A percentile compares a stretch with the other conserved stretches of the same genome.
Evolutionary conservation across 1,140 invertebrate genomes (phyloP).

Genomic region (Brachionus angularis): DNA sequence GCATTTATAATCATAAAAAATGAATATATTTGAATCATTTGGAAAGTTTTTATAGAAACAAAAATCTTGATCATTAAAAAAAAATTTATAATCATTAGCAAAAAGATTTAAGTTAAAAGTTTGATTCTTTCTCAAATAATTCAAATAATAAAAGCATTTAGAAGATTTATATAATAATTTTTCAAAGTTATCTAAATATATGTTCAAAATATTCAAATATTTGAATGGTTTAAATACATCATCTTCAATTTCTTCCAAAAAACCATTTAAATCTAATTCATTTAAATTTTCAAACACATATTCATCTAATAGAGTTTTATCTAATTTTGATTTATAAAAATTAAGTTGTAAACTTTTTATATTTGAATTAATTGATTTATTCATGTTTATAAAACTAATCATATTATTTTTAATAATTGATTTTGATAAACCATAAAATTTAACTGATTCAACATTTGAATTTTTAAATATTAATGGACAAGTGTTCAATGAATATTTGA

Average conservation of each 20-base stretch:
- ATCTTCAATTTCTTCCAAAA: slow-evolving; percentile 15
- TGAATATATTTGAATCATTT: not conserved
- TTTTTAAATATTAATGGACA: slow-evolving; percentile 3
- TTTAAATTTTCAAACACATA: not conserved
- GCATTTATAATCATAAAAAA: not conserved
- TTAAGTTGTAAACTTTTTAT: not conserved
- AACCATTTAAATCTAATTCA: not conserved
- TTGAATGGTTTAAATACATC: not conserved
- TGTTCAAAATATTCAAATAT: not conserved
- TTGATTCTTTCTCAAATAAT: not conserved
- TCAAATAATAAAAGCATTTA: not conserved
- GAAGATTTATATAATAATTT: not conserved
- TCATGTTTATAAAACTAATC: not conserved
- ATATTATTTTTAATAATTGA: not conserved
- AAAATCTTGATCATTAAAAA: not conserved
- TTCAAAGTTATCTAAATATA: not conserved
- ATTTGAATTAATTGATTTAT: not conserved
- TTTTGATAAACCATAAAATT: not conserved
- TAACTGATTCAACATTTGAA: not conserved
- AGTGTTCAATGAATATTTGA: not conserved
- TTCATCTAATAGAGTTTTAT: not conserved
- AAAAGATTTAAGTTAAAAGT: not conserved
- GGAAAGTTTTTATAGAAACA: slow-evolving; percentile 22
- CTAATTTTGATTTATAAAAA: not conserved
- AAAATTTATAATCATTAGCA: not conserved